Evolutionary conservation across 2,113 vertebrate genomes (phyloP).

Genomic region (Alligator mississippiensis): DNA sequence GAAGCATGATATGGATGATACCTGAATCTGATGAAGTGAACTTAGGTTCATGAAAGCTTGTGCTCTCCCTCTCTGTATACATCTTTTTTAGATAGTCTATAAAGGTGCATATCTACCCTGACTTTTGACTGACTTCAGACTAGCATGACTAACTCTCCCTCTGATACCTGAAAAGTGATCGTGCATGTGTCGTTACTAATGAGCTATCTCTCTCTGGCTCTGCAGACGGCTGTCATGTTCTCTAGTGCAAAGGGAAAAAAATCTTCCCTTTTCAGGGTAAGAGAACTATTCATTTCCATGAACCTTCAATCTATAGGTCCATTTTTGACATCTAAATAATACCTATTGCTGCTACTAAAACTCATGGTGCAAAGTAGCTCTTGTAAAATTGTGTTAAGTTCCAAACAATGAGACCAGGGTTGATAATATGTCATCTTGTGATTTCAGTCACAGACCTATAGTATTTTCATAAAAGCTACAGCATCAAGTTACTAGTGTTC

Average conservation of each 20-base stretch:
- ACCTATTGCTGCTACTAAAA: neutral
- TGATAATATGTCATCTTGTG: neutral
- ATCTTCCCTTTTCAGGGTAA: neutral
- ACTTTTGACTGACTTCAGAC: no score
- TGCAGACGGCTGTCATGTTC: fast-evolving
- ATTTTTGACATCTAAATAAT: neutral
- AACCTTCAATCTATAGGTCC: neutral
- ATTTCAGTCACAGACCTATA: neutral
- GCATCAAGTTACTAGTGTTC: neutral
- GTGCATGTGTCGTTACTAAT: no score
- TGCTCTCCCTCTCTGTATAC: no score
- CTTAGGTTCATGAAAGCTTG: no score
- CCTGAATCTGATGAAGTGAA: no score
- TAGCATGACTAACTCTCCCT: neutral
- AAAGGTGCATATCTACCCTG: no score
- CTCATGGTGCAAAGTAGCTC: neutral
- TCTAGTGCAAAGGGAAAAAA: neutral
- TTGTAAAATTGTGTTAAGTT: neutral
- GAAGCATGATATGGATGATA: neutral
- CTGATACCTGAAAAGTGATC: neutral
- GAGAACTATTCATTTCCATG: neutral
- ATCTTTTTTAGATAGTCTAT: no score
- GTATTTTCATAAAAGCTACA: neutral
- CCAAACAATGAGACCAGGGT: neutral
- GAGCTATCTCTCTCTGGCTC: no score